phyloP scores from a whole-genome alignment of 2,113 vertebrate species.

The Thamnophis sirtalis region DNA sequence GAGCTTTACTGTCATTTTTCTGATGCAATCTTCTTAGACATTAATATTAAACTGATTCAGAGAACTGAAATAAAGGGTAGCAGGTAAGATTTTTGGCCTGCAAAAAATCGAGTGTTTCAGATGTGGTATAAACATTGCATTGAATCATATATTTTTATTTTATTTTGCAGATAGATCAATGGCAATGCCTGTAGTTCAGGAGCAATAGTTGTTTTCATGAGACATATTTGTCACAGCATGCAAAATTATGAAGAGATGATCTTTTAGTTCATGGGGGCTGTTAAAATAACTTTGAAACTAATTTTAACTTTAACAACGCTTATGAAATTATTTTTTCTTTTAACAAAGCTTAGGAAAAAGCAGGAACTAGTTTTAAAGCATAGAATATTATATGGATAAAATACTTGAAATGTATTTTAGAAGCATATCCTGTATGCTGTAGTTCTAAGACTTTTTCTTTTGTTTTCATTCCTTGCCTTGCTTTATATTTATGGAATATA shows the following conservation, averaged over 20 bases:
- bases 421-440: not conserved
- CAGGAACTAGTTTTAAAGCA: not conserved
- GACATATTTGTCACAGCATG: not conserved
- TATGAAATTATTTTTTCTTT: not conserved
- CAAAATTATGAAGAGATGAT: not conserved
- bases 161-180: not conserved
- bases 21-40: not conserved
- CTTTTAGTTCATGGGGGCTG: not conserved
- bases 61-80: not conserved
- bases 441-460: not conserved
- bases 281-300: not conserved
- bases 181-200: not conserved
- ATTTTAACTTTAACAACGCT: not conserved
- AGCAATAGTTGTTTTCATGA: not conserved
- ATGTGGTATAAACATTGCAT: constrained; percentile 5
- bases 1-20: not conserved
- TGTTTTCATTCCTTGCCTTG: not conserved
- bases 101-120: constrained; percentile 2
- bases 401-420: not conserved
- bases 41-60: not conserved
- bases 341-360: not conserved
- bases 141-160: not conserved
- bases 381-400: not conserved
- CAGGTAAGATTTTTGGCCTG: not conserved
- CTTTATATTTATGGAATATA: not conserved